Conservation (phyloP, 2,797 vertebrate genomes). For the Bovichtus variegatus region DNA sequence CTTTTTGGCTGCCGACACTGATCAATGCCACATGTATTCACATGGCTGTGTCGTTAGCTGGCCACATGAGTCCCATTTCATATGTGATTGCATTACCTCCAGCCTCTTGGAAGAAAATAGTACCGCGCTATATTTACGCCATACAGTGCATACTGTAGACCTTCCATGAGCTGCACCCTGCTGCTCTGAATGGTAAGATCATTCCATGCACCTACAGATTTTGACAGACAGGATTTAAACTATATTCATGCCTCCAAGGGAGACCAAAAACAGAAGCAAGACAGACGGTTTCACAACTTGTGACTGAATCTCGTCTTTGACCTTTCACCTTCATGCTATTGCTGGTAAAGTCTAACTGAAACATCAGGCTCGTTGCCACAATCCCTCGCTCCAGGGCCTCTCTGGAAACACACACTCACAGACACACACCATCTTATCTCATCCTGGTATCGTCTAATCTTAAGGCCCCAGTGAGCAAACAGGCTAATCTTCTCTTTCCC, state of each 20-base stretch:
- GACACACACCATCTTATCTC: conserved; percentile 67
- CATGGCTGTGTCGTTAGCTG: conserved; percentile 56
- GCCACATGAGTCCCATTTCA: conserved; percentile 76
- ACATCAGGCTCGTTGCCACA: conserved; percentile 40
- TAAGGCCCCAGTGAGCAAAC: conserved; percentile 68
- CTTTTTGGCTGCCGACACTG: conserved; percentile 66
- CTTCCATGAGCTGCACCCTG: conserved; percentile 7
- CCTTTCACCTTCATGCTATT: conserved; percentile 30
- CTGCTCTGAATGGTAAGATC: background rate
- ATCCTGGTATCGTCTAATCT: conserved; percentile 67
- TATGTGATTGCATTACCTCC: conserved; percentile 75
- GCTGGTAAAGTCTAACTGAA: conserved; percentile 48
- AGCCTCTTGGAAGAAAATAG: conserved; percentile 33
- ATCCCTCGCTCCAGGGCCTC: conserved; percentile 24
- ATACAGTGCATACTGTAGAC: conserved; percentile 19
- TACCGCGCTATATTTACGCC: conserved; percentile 27
- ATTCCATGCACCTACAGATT: background rate
- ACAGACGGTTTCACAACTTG: background rate
- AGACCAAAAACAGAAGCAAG: background rate
- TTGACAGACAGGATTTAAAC: background rate
- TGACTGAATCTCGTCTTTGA: conserved; percentile 28
- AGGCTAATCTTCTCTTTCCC: conserved; percentile 72
- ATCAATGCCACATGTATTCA: conserved; percentile 81
- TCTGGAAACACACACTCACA: conserved; percentile 42
- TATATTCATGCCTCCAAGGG: background rate